Base-by-base conservation (phyloP, 2,888 invertebrate genomes). In the Monopis laevigella region DNA sequence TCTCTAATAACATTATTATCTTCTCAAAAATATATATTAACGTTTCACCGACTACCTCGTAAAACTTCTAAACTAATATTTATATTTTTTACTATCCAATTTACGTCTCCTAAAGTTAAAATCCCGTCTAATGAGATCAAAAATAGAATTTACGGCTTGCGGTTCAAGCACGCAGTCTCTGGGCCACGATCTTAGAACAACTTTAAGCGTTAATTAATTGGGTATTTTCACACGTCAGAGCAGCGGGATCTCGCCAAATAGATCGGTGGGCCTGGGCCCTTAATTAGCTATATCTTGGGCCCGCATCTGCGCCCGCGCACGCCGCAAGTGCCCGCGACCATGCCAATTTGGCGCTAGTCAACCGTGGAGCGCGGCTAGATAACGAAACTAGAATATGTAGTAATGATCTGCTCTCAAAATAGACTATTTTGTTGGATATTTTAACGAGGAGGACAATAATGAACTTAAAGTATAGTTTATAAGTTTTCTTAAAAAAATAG, bases 151-250 rank as follows among this genome's bases (percentile, higher is more conserved):
- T 21, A 21, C 5, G 8, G 5, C 8, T 21, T 8, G 8, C 5
- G 24, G 5, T 21, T 21, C 24, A 21, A 21, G 24, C 5, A 21
- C 8, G n/a, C 8, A 8, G 6, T 21, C 24, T 8, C 24, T 21
- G 24, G 24, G 14, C 32, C 32, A 32, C 36, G 36, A 36, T 36
- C 36, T 36, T 21, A 19, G 34, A 36, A 36, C 36, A 36, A 36
- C 36, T 17, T 70, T 69, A 62, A 68, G 68, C 72, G 72, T 70
- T 80, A 80, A 80, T 80, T 80, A 80, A 80, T 80, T 80, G 80
- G 80, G 65, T 77, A 75, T 80, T 80, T 80, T 80, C 80, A 80
- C 80, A 80, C 80, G 80, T 80, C 80, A 78, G 65, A 64, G 66
- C 18, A 14, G 40, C 19, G 65, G 65, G 74, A 80, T 80, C 80